Base-by-base conservation (phyloP, 2,797 vertebrate genomes). In the Carduelis carduelis region DNA sequence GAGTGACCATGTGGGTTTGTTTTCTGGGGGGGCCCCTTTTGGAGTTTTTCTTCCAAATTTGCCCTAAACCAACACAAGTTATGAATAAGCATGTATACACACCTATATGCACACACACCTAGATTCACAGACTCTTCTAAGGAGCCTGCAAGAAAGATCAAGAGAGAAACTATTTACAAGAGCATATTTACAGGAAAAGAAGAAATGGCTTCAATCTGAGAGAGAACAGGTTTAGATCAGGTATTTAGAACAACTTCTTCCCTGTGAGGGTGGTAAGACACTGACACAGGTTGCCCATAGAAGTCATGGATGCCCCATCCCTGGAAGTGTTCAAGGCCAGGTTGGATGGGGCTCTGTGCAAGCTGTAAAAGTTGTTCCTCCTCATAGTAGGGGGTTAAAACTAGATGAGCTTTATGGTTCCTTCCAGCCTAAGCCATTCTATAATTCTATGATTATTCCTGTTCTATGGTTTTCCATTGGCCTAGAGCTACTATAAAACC, bases 211-310 rank as follows among this genome's bases (percentile, higher is more conserved):
- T 57, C 28, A 64, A 30, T 30, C 8, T 57, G 24, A 63, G 35
- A 70, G 43, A 37, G 8, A 34, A 14, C 2, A 39, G 44, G 9
- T 32, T 52, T 63, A 69, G 13, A 34, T 16, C 4, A 32, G 3
- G 5, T 57, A 26, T 39, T 11, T 32, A 61, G 14, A 37, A 64
- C 63, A 70, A 18, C 8, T 5, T 44, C 13, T 43, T 49, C 20
- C 24, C 17, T 50, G 14, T 50, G 37, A 44, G 20, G 26, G 9
- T 37, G 24, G 11, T 39, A 27, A 70, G 20, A 14, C 5, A 24
- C 12, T 39, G 26, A 20, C 5, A 21, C 27, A 44, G 3, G 3
- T 7, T 50, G 8, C 5, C 8, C 8, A 8, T 4, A 28, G 32
- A 35, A 43, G 8, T 4, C 37, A 28, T 21, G 35, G 32, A 37